Percentiles rank a stretch among this genome's conserved stretches.
phyloP scores from a whole-genome alignment of 2,888 invertebrate genomes.

The Tenthredo livida region DNA sequence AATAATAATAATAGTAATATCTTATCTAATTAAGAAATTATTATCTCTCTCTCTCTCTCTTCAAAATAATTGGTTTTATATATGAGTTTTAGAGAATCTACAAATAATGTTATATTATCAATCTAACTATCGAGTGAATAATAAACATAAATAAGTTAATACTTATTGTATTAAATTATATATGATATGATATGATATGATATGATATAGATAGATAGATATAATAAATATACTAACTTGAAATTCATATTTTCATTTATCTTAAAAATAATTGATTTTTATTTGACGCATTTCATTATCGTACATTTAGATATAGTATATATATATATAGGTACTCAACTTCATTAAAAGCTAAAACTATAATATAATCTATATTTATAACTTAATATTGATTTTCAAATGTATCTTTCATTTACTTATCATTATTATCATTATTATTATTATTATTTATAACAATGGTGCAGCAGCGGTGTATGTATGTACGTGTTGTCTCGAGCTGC shows the following conservation, averaged over 20 bases:
- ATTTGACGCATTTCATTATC: conserved; percentile 73
- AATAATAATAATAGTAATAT: not conserved
- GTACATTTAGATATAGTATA: conserved; percentile 59
- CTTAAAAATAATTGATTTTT: conserved; percentile 77
- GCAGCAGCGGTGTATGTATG: conserved; percentile 20
- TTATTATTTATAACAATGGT: conserved; percentile 54
- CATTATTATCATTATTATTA: conserved; percentile 53
- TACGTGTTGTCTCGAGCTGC: conserved; percentile 11
- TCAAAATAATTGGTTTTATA: not conserved
- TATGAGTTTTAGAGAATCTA: not conserved
- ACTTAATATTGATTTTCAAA: conserved; percentile 19
- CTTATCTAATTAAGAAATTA: not conserved
- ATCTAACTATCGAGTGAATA: not conserved
- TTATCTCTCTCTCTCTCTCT: too few relatives aligned
- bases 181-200: too few relatives aligned
- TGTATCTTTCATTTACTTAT: conserved; percentile 52
- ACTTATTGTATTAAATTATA: not conserved
- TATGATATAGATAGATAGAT: not conserved
- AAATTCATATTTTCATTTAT: conserved; percentile 63
- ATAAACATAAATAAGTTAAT: not conserved
- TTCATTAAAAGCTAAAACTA: conserved; percentile 44
- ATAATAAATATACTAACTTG: conserved; percentile 17
- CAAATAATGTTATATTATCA: not conserved
- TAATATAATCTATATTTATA: conserved; percentile 41
- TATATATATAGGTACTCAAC: conserved; percentile 56